A percentile compares a stretch with the other conserved stretches of the same genome.
These are phyloP conservation scores for Grammomys dolichurus DNA, from an alignment of 2,113 vertebrate genomes.

Conservation along the genomic window DNA sequence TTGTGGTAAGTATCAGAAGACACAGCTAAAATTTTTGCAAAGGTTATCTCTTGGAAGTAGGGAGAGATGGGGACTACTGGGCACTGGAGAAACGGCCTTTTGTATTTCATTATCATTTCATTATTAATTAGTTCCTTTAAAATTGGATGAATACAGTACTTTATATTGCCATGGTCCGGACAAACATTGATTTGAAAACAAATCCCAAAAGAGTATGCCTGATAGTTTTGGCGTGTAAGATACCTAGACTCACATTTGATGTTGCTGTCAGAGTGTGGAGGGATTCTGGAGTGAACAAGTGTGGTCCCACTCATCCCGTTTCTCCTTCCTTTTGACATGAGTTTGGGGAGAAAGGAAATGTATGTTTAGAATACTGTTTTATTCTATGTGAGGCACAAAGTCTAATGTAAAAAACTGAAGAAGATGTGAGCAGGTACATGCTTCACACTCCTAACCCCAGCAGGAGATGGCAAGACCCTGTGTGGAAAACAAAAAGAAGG, in stretches of 20 bases:
- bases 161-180: background rate
- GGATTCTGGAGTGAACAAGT: background rate
- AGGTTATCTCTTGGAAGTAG: conserved; percentile 10
- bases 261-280: background rate
- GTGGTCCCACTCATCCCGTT: background rate
- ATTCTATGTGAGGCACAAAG: background rate
- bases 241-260: background rate
- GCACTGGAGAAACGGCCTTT: background rate
- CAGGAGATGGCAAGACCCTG: background rate
- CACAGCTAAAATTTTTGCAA: conserved; percentile 27
- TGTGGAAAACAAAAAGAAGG: background rate
- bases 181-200: conserved; percentile 8
- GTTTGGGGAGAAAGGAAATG: background rate
- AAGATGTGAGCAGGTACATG: background rate
- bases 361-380: background rate
- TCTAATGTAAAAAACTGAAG: background rate
- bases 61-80: background rate
- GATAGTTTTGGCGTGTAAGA: background rate
- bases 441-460: background rate
- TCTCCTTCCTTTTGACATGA: background rate
- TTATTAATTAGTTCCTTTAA: background rate
- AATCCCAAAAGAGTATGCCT: background rate
- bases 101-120: background rate
- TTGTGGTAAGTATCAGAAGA: background rate
- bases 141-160: background rate